These are phyloP conservation scores for Mormoops blainvillei DNA, from an alignment of 2,113 vertebrate genomes.

Conservation along the genomic window DNA sequence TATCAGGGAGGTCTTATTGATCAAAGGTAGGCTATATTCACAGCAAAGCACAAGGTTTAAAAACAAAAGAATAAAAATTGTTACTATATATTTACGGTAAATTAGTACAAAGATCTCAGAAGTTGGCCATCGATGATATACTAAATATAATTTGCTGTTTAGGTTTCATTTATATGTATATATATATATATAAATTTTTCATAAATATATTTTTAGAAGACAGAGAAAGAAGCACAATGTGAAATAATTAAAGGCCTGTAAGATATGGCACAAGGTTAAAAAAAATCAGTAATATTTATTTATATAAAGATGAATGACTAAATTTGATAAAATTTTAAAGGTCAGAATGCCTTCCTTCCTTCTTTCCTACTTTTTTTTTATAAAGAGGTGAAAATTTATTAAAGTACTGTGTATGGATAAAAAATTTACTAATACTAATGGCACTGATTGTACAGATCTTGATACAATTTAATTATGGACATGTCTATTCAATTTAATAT, in stretches of 20 bases:
- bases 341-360: background rate
- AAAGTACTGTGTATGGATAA: background rate
- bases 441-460: background rate
- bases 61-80: background rate
- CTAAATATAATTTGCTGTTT: background rate
- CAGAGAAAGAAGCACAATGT: background rate
- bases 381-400: background rate
- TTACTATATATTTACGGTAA: background rate
- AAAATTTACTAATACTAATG: background rate
- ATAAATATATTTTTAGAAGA: background rate
- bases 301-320: background rate
- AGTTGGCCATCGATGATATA: background rate
- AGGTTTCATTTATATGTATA: background rate
- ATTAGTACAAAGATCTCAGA: background rate
- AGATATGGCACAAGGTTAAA: background rate
- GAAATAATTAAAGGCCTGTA: background rate
- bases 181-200: too few species aligned
- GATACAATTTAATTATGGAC: background rate
- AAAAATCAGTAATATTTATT: background rate
- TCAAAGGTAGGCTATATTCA: background rate
- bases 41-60: background rate
- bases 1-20: background rate
- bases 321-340: background rate
- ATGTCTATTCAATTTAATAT: background rate
- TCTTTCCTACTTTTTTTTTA: fast-evolving